These are phyloP conservation scores for Chionoecetes opilio DNA, from an alignment of 1,140 invertebrate genomes.

Conservation along the genomic window DNA sequence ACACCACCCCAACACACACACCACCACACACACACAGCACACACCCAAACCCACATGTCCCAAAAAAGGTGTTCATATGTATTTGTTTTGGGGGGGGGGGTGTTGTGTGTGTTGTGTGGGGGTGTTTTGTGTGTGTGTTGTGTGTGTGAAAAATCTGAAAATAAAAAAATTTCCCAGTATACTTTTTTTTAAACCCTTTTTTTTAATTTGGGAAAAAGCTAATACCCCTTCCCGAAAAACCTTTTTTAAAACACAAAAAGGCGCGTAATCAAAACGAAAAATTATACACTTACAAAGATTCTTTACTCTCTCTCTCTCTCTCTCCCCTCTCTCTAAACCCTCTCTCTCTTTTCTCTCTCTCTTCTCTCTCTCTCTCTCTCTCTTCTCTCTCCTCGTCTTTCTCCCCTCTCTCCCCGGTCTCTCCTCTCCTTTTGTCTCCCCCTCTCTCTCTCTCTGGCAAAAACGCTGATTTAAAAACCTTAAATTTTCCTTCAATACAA, in stretches of 20 bases:
- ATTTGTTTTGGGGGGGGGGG: background rate
- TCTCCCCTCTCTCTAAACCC: background rate
- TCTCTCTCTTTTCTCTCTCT: background rate
- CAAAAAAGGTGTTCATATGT: slow-evolving; percentile 30
- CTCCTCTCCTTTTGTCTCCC: background rate
- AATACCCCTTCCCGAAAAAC: background rate
- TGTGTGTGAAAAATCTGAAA: background rate
- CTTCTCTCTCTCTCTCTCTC: background rate
- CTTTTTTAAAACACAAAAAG: background rate
- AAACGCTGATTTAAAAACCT: too few species aligned
- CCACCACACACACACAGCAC: background rate
- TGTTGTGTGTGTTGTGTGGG: slow-evolving; percentile 17
- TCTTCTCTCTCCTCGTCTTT: background rate
- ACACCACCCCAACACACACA: slow-evolving; percentile 51
- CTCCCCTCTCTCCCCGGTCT: background rate
- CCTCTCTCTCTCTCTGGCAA: background rate
- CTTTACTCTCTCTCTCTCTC: slow-evolving; percentile 4
- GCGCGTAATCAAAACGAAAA: background rate
- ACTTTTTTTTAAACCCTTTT: background rate
- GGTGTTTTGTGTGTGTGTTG: slow-evolving; percentile 22
- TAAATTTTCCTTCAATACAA: too few species aligned
- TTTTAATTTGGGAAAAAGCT: background rate
- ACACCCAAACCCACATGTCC: background rate
- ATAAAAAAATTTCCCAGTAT: slow-evolving; percentile 5
- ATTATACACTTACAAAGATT: slow-evolving; percentile 19